Evolutionary conservation across 2,888 invertebrate species (phyloP).

Genomic region (Nycteola revayana): DNA sequence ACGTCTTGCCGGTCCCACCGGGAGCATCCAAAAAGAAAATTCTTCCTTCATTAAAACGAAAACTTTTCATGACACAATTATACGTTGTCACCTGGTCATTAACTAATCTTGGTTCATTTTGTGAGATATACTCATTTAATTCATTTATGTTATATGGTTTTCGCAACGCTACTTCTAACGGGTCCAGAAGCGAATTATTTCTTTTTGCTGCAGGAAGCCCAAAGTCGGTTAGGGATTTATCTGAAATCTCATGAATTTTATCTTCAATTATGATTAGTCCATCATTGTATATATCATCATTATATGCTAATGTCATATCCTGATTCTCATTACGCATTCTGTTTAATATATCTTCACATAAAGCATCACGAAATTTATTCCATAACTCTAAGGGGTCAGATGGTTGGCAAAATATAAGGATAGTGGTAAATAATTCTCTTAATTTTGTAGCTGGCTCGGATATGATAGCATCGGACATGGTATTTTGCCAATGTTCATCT

Average conservation of each 20-base stretch:
- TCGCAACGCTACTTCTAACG: slow-evolving; percentile 16
- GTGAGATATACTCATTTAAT: slow-evolving; percentile 11
- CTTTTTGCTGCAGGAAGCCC: slow-evolving; percentile 14
- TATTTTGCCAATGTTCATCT: slow-evolving; percentile 16
- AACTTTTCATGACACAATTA: slow-evolving; percentile 17
- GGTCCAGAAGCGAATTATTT: slow-evolving; percentile 14
- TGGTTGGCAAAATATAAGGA: slow-evolving; percentile 20
- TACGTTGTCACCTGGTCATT: slow-evolving; percentile 16
- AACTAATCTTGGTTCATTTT: slow-evolving; percentile 21
- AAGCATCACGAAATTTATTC: slow-evolving; percentile 18
- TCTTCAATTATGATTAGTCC: slow-evolving; percentile 13
- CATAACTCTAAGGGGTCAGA: slow-evolving; percentile 19
- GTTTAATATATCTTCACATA: slow-evolving; percentile 21
- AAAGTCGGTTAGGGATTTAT: slow-evolving; percentile 11
- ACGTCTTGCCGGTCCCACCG: too few species aligned
- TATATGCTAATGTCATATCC: slow-evolving; percentile 26
- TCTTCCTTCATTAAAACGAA: slow-evolving; percentile 9
- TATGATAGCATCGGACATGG: slow-evolving; percentile 7
- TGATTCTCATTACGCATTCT: slow-evolving; percentile 22
- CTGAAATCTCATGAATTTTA: slow-evolving; percentile 7
- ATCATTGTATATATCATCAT: slow-evolving; percentile 18
- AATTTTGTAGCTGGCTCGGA: slow-evolving; percentile 8
- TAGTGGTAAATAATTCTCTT: slow-evolving; percentile 20
- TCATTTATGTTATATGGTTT: slow-evolving; percentile 17
- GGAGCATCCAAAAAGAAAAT: slow-evolving; percentile 4